Evolutionary conservation across 1,140 invertebrate genomes (phyloP).

Genomic region (Drosophila neocordata): DNA sequence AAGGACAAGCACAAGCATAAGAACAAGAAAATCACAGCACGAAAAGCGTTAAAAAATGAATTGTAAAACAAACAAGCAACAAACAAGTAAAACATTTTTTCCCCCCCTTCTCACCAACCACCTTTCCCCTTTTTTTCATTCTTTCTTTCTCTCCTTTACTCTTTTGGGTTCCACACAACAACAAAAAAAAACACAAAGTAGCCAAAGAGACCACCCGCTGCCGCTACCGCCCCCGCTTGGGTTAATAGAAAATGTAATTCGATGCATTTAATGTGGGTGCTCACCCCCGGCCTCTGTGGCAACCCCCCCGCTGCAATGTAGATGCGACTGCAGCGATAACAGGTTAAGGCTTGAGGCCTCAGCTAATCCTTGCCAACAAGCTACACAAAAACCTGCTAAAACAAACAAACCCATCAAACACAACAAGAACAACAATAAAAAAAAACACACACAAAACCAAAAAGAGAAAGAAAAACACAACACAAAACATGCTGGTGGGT

Average conservation of each 20-base stretch:
- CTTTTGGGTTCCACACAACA: not conserved
- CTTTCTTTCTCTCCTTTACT: too few species aligned
- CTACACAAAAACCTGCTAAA: conserved; percentile 73
- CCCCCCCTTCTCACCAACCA: conserved; percentile 22
- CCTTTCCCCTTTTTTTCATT: not conserved
- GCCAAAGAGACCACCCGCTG: conserved; percentile 33
- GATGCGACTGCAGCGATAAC: conserved; percentile 16
- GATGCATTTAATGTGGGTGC: conserved; percentile 76
- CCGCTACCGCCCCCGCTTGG: conserved; percentile 18
- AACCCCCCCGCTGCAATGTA: not conserved
- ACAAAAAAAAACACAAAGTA: conserved; percentile 67
- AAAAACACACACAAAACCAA: not conserved
- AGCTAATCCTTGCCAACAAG: conserved; percentile 78
- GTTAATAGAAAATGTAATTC: conserved; percentile 80
- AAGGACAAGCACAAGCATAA: conserved; percentile 1
- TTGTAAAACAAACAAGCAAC: conserved; percentile 78
- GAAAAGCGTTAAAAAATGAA: conserved; percentile 78
- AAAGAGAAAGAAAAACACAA: conserved; percentile 2
- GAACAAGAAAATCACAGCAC: conserved; percentile 68
- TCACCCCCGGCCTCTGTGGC: not conserved
- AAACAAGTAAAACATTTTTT: conserved; percentile 74
- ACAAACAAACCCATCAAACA: conserved; percentile 50
- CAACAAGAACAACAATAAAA: too few species aligned
- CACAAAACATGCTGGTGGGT: not conserved
- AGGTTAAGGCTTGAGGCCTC: conserved; percentile 43